These are phyloP conservation scores for Nymphalis io DNA, from an alignment of 1,140 invertebrate genomes.

Conservation along the genomic window DNA sequence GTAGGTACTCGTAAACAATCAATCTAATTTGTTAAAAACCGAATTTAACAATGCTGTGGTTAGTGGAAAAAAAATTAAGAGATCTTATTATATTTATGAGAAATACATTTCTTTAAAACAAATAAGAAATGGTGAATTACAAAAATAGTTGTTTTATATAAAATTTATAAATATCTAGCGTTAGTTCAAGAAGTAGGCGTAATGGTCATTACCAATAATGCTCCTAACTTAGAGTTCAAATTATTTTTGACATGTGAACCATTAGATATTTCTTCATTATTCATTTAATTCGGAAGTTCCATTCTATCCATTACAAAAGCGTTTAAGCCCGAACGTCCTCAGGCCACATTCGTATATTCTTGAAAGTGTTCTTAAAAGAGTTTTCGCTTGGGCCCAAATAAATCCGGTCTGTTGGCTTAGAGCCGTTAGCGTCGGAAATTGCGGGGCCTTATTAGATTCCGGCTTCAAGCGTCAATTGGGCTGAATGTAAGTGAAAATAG, in stretches of 20 bases:
- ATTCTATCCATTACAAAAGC: constrained; percentile 30
- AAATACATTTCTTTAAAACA: too few relatives aligned
- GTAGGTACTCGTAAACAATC: too few relatives aligned
- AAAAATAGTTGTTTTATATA: too few relatives aligned
- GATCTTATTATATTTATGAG: too few relatives aligned
- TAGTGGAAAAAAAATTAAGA: too few relatives aligned
- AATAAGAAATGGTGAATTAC: too few relatives aligned
- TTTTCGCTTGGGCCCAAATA: constrained; percentile 56
- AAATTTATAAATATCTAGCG: too few relatives aligned
- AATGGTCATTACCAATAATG: too few relatives aligned
- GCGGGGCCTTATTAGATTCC: constrained; percentile 68
- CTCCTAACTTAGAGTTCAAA: background rate
- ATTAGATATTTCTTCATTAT: constrained; percentile 12
- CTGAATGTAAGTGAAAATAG: constrained; percentile 55
- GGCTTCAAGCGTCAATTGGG: constrained; percentile 56
- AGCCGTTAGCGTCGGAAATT: constrained; percentile 62
- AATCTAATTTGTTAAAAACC: too few relatives aligned
- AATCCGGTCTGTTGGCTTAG: constrained; percentile 59
- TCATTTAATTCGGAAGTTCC: constrained; percentile 35
- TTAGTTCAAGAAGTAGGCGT: too few relatives aligned
- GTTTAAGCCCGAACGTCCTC: constrained; percentile 38
- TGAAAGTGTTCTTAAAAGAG: constrained; percentile 55
- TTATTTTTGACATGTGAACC: background rate
- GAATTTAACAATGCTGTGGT: too few relatives aligned
- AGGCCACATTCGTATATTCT: constrained; percentile 44